Evolutionary conservation across 53 echinoderm and acorn worm species (phyloP).

Genomic region (Astropecten irregularis): DNA sequence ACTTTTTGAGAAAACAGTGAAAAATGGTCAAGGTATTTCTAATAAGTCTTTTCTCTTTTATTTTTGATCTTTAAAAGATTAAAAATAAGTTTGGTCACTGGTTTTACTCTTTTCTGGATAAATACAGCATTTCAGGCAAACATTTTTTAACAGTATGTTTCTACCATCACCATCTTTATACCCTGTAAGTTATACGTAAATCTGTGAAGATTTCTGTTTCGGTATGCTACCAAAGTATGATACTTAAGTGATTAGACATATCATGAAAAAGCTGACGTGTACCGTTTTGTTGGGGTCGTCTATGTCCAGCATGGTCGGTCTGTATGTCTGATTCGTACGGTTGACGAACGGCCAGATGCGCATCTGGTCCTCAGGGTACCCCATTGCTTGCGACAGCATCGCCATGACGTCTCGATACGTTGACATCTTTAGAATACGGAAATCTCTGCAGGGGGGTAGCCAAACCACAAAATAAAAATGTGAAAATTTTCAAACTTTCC

Average conservation of each 20-base stretch:
- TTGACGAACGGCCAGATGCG: conserved; percentile 93
- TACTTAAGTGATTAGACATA: not conserved
- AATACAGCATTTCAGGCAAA: too few relatives aligned
- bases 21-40: too few relatives aligned
- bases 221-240: not conserved
- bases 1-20: too few relatives aligned
- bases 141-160: too few relatives aligned
- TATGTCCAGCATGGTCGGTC: conserved; percentile 84
- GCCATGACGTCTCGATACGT: conserved; percentile 75
- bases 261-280: not conserved
- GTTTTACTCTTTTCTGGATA: too few relatives aligned
- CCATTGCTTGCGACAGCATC: conserved; percentile 83
- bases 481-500: too few relatives aligned
- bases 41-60: too few relatives aligned
- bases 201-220: too few relatives aligned
- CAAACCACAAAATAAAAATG: not conserved
- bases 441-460: conserved; percentile 61
- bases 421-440: conserved; percentile 80
- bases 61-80: too few relatives aligned
- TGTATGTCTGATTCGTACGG: conserved; percentile 84
- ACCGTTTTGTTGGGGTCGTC: conserved; percentile 88
- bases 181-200: too few relatives aligned
- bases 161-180: too few relatives aligned
- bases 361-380: conserved; percentile 86
- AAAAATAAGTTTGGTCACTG: too few relatives aligned